These are phyloP conservation scores for Bubalus kerabau DNA, from an alignment of 2,113 vertebrate species.

Conservation along the genomic window DNA sequence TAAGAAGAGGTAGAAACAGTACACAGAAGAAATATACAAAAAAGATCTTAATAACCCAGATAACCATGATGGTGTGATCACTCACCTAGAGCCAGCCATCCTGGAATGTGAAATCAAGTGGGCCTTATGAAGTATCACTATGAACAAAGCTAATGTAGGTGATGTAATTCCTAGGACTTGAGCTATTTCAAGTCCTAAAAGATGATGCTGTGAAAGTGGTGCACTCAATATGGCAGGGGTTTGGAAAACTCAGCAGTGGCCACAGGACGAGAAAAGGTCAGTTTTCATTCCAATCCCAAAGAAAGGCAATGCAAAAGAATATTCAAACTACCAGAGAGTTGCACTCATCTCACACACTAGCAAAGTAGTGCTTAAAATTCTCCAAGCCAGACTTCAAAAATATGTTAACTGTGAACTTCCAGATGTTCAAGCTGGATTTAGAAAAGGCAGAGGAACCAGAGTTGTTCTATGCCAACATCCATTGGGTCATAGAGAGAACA, in stretches of 20 bases:
- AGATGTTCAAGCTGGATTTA: not conserved
- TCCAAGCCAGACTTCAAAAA: not conserved
- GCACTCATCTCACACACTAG: not conserved
- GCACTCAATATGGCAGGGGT: not conserved
- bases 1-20: too few relatives aligned
- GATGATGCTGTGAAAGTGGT: not conserved
- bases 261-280: not conserved
- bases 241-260: not conserved
- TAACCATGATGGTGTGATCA: not conserved
- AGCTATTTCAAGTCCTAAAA: not conserved
- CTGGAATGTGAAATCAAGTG: not conserved
- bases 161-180: not conserved
- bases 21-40: too few relatives aligned
- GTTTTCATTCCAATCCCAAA: not conserved
- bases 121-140: not conserved
- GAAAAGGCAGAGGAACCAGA: not conserved
- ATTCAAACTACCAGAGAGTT: not conserved
- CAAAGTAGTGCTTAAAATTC: not conserved
- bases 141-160: not conserved
- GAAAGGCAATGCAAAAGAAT: not conserved
- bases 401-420: not conserved
- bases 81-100: not conserved
- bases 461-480: not conserved
- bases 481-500: not conserved
- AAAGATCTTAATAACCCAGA: not conserved